Evolutionary conservation across 2,113 vertebrate genomes (phyloP).

Genomic region (Orcinus orca): DNA sequence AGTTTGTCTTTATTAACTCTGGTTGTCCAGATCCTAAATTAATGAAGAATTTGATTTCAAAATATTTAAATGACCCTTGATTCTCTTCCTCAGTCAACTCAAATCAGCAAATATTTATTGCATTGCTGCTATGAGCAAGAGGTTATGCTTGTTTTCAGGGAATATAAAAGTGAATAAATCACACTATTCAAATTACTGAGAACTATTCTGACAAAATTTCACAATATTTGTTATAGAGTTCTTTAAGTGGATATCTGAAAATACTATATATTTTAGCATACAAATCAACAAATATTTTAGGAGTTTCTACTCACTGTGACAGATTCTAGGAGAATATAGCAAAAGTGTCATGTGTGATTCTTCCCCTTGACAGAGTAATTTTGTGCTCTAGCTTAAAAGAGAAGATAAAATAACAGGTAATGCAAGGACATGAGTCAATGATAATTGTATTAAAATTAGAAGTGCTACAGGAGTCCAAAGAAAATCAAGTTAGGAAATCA

Average conservation of each 20-base stretch:
- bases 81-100: neutral
- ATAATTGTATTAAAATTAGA: neutral
- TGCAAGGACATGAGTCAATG: neutral
- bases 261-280: neutral
- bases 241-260: neutral
- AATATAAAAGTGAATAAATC: neutral
- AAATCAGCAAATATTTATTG: neutral
- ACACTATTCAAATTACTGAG: neutral
- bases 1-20: neutral
- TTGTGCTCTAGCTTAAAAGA: slow-evolving; percentile 9
- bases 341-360: neutral
- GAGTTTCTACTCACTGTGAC: neutral
- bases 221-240: neutral
- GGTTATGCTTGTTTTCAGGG: neutral
- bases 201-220: neutral
- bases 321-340: neutral
- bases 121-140: neutral
- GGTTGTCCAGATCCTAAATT: neutral
- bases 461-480: neutral
- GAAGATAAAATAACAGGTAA: neutral
- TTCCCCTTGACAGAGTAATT: neutral
- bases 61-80: neutral
- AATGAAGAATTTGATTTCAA: neutral
- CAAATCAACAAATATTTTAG: neutral
- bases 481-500: neutral